Evolutionary conservation across 2,888 invertebrate genomes (phyloP).

Genomic region (Oscheius sp.): DNA sequence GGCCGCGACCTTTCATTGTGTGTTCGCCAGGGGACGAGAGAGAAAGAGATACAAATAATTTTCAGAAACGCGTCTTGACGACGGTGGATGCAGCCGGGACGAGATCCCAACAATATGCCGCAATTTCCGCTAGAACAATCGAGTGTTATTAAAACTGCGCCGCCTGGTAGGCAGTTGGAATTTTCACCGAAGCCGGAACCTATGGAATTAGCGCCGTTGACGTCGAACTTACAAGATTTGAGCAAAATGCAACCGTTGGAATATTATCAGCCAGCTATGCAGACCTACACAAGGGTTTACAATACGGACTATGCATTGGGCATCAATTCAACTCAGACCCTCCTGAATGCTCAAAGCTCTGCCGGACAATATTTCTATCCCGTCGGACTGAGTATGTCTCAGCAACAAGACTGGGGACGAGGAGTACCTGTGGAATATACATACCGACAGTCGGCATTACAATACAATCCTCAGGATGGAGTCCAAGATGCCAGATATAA

Average conservation of each 20-base stretch:
- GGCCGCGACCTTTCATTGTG: conserved; percentile 19
- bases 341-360: conserved; percentile 18
- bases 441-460: conserved; percentile 28
- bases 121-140: conserved; percentile 57
- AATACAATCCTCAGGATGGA: conserved; percentile 28
- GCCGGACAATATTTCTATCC: conserved; percentile 40
- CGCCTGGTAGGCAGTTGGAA: conserved; percentile 56
- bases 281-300: conserved; percentile 47
- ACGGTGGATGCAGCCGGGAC: conserved; percentile 26
- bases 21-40: conserved; percentile 7
- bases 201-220: conserved; percentile 61
- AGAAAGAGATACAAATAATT: not conserved
- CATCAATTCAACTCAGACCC: conserved; percentile 7
- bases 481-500: conserved; percentile 33
- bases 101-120: conserved; percentile 37
- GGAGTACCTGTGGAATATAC: conserved; percentile 38
- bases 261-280: conserved; percentile 48
- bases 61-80: not conserved
- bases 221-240: conserved; percentile 61
- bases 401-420: conserved; percentile 42
- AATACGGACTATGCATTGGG: conserved; percentile 17
- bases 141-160: conserved; percentile 70
- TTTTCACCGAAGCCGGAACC: conserved; percentile 69
- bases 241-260: conserved; percentile 63
- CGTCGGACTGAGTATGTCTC: conserved; percentile 24